Base-by-base conservation (phyloP, 2,797 vertebrate species). In the Mergus octosetaceus region DNA sequence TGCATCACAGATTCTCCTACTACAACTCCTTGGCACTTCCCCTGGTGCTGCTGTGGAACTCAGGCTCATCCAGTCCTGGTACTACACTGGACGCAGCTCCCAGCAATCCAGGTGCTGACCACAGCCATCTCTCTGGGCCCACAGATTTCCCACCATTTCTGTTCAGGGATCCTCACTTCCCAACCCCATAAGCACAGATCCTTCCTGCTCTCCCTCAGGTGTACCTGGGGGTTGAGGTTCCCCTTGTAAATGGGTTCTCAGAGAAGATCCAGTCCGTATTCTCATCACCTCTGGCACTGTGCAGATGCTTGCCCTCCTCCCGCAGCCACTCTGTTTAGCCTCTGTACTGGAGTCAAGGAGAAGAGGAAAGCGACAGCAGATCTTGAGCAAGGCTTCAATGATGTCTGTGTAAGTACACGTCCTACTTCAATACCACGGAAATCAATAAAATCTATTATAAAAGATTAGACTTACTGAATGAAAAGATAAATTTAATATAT, bases 371-470 rank as follows among this genome's bases (percentile, higher is more conserved):
- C 12, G 39, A 68, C 28, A 60, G 30, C 30, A 83, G 53, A 79
- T 47, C 43, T 56, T 39, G 27, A 87, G 47, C 10, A 70, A 10
- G 10, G 17, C 39, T 75, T 92, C 56, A 80, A 34, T 17, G 68
- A 14, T 11, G 7, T 20, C 47, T 83, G 49, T 78, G 62, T 38
- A 76, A 58, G 41, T 39, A 60, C 10, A 30, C 2, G 28, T 36
- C 45, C 69, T 70, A 85, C 54, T 83, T 88, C 45, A 30, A 75
- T 17, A 72, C 6, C 15, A 86, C 11, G 10, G 10, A 91, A 69
- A 94, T 88, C 66, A 93, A 88, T 93, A 84, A 84, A 96, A 90
- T 86, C 2, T 61, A 84, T 62, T 82, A 69, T 57, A 89, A 86
- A 91, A 88, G 13, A 92, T 80, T 69, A 89, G 25, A 71, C 18